phyloP scores from a whole-genome alignment of 2,888 invertebrate species.

The Tetanocera ferruginea region DNA sequence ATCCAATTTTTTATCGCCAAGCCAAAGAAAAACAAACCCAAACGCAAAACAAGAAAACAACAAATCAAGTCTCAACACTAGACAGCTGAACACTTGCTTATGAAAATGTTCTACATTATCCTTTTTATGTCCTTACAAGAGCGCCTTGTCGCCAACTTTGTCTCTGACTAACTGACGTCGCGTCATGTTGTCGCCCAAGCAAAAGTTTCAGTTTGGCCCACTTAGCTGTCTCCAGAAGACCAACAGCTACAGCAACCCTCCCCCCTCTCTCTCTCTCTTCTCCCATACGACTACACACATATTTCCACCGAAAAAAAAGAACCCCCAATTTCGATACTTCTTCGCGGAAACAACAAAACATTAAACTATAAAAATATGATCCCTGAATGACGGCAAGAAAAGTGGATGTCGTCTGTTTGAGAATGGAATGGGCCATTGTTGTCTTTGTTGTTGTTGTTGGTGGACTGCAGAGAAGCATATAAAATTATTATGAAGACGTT shows the following conservation, averaged over 20 bases:
- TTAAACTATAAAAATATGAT: constrained; percentile 42
- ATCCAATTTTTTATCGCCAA: too few species aligned
- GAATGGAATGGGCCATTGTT: neutral
- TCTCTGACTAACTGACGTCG: constrained; percentile 59
- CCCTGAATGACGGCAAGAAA: constrained; percentile 11
- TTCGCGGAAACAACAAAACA: constrained; percentile 32
- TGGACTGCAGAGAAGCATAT: constrained; percentile 50
- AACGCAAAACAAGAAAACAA: constrained; percentile 23
- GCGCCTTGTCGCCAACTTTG: constrained; percentile 67
- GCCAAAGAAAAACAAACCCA: constrained; percentile 1
- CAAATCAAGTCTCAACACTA: constrained; percentile 15
- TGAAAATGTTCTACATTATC: constrained; percentile 67
- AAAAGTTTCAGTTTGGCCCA: constrained; percentile 7
- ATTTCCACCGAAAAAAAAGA: neutral
- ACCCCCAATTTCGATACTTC: constrained; percentile 21
- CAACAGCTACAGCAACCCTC: neutral
- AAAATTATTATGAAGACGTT: constrained; percentile 62
- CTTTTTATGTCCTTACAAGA: constrained; percentile 67
- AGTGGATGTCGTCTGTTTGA: neutral
- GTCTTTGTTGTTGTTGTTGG: neutral
- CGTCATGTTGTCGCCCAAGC: constrained; percentile 21
- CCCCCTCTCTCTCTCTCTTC: neutral
- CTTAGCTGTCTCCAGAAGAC: neutral
- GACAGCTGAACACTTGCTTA: constrained; percentile 57
- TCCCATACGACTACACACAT: too few species aligned